Percentiles rank a stretch among this genome's conserved stretches.
Evolutionary conservation across 2,888 invertebrate genomes (phyloP).

Genomic region (Pyrochroa serraticornis): DNA sequence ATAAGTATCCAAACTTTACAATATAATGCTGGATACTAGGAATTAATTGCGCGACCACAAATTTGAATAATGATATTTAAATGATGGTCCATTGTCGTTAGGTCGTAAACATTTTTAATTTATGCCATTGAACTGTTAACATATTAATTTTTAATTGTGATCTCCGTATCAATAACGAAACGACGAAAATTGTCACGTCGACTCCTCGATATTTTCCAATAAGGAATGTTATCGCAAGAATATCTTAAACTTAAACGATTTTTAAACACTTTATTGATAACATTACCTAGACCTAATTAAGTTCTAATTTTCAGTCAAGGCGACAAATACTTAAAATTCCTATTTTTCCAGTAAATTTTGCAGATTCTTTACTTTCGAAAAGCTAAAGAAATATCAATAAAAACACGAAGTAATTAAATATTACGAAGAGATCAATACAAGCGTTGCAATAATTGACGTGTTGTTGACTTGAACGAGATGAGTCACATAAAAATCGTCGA

Average conservation of each 20-base stretch:
- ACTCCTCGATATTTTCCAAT: too few relatives aligned
- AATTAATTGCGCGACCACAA: slow-evolving; percentile 2
- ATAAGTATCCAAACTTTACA: neutral
- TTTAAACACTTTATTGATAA: neutral
- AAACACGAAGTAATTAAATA: neutral
- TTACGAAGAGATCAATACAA: neutral
- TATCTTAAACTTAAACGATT: neutral
- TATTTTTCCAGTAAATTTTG: too few relatives aligned
- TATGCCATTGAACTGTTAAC: slow-evolving; percentile 8
- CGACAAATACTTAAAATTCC: too few relatives aligned
- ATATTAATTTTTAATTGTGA: too few relatives aligned
- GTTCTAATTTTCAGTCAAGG: too few relatives aligned
- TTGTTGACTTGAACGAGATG: neutral
- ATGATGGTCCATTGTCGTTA: neutral
- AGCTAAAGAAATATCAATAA: too few relatives aligned
- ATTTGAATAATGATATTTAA: slow-evolving; percentile 6
- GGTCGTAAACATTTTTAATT: slow-evolving; percentile 1
- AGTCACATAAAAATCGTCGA: neutral
- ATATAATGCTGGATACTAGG: neutral
- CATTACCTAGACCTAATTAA: neutral
- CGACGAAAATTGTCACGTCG: too few relatives aligned
- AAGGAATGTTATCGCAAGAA: too few relatives aligned
- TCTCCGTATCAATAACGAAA: too few relatives aligned
- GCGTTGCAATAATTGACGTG: neutral
- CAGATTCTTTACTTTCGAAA: too few relatives aligned